Evolutionary conservation across 2,888 invertebrate genomes (phyloP).

Genomic region (Axea sp.): DNA sequence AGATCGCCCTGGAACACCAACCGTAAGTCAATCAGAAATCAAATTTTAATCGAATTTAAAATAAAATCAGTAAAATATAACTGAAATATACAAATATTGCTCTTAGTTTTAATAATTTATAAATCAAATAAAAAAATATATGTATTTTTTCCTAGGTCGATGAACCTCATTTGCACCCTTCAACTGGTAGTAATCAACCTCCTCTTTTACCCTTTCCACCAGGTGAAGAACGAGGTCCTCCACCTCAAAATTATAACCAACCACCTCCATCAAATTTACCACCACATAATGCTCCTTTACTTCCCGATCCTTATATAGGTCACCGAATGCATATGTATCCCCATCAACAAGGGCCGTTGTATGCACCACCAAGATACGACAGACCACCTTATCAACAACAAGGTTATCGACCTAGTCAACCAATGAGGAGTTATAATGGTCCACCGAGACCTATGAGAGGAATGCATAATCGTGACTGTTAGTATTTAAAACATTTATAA

Average conservation of each 20-base stretch:
- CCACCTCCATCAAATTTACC: conserved; percentile 70
- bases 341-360: conserved; percentile 73
- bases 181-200: conserved; percentile 70
- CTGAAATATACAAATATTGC: background rate
- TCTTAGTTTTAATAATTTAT: too few relatives aligned
- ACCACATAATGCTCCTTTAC: conserved; percentile 73
- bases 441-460: conserved; percentile 77
- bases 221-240: conserved; percentile 75
- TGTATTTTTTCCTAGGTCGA: conserved; percentile 69
- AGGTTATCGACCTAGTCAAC: conserved; percentile 73
- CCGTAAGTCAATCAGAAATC: conserved; percentile 77
- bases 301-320: conserved; percentile 77
- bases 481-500: conserved; percentile 15
- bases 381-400: conserved; percentile 76
- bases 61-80: background rate
- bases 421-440: conserved; percentile 77
- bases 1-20: conserved; percentile 86
- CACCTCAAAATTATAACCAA: conserved; percentile 71
- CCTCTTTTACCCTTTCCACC: conserved; percentile 76
- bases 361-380: conserved; percentile 73
- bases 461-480: conserved; percentile 74
- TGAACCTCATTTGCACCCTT: conserved; percentile 76
- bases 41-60: too few relatives aligned
- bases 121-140: background rate
- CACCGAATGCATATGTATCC: conserved; percentile 76